These are phyloP conservation scores for Rhagologus leucostigma DNA, from an alignment of 2,113 vertebrate species.

Conservation along the genomic window DNA sequence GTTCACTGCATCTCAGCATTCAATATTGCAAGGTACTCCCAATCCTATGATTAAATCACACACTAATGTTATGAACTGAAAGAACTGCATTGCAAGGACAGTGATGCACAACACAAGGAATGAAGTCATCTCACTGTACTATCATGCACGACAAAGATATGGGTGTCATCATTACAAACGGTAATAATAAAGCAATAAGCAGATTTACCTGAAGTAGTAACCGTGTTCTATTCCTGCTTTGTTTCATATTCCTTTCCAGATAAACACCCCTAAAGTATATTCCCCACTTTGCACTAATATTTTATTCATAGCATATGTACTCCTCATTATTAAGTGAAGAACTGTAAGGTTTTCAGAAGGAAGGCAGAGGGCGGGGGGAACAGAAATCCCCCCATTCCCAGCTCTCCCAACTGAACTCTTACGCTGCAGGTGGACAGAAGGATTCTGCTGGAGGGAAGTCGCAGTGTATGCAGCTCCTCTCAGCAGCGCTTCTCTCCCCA, in stretches of 20 bases:
- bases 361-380: background rate
- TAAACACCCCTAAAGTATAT: conserved; percentile 2
- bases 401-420: background rate
- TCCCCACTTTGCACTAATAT: background rate
- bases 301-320: background rate
- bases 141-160: background rate
- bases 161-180: background rate
- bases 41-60: background rate
- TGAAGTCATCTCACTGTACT: background rate
- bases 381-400: background rate
- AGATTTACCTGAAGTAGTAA: conserved; percentile 57
- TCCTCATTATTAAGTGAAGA: background rate
- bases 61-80: background rate
- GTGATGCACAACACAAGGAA: background rate
- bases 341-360: background rate
- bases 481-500: conserved; percentile 4
- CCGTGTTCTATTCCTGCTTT: conserved; percentile 5
- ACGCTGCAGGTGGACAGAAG: background rate
- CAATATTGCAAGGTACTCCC: background rate
- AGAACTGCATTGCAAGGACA: conserved; percentile 13
- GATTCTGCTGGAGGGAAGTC: background rate
- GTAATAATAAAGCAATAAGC: conserved; percentile 20
- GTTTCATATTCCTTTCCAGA: conserved; percentile 11
- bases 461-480: conserved; percentile 1
- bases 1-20: background rate